Evolutionary conservation across 1,140 invertebrate species (phyloP), one percentile per base, ranked within the genome.

Genomic region (Atta cephalotes): DNA sequence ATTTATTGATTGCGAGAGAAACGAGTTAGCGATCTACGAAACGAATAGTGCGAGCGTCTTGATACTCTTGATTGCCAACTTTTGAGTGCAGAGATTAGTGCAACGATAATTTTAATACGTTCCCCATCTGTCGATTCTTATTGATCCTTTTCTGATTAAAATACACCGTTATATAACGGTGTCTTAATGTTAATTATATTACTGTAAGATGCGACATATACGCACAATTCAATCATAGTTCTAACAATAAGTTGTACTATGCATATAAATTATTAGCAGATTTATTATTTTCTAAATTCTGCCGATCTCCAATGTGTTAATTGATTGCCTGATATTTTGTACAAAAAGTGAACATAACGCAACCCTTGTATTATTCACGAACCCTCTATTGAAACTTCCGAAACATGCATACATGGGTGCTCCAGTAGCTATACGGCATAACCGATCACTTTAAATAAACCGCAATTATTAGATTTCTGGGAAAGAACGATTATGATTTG

Each of bases 91-190:
- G 9, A 89, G 88, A 86, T 89, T 76, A 39, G 53, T 51, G n/a
- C 39, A 72, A 58, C 21, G 51, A 63, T 79, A 45, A 65, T 79
- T 66, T 60, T 39, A 31, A 14, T 56, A 56, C 39, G 58, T 77
- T 74, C 56, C 65, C 60, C 60, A 66, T 70, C 74, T 87, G 66
- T 70, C 82, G 68, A 81, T 86, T 74, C 82, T 82, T 71, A 77
- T 86, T 82, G 49, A 56, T 71, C 76, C 7, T 51, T 58, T 84
- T 49, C 39, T 60, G 80, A 76, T 84, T 76, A 76, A 76, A 35
- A 84, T 62, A 6, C 77, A 62, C 80, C 80, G 80, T 76, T 84
- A 25, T 45, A 28, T 74, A 84, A 84, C 80, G 80, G 80, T 51
- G 70, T 76, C 39, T 84, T 76, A 84, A 84, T 84, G 76, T 84